Evolutionary conservation across 37 sponge, comb jelly and placozoan genomes (phyloP).

Genomic region (Bolinopsis microptera): DNA sequence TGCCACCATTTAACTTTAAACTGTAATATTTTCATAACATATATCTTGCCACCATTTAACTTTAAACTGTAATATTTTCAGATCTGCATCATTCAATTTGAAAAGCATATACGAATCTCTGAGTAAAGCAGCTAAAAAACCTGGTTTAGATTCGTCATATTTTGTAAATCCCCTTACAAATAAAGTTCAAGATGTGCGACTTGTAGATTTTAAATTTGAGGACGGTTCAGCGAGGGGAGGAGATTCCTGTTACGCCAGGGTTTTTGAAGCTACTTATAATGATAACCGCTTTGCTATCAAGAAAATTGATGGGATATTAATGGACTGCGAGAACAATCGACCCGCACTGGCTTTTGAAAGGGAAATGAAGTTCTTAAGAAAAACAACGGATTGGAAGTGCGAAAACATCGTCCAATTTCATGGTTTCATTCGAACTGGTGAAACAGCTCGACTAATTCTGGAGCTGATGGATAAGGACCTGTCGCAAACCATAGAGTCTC

Average conservation of each 20-base stretch:
- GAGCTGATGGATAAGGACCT: constrained; percentile 32
- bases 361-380: background rate
- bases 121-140: background rate
- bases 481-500: background rate
- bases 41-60: no score
- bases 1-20: no score
- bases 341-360: background rate
- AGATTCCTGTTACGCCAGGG: background rate
- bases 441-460: background rate
- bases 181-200: background rate
- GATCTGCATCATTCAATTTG: background rate
- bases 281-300: background rate
- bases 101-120: background rate
- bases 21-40: no score
- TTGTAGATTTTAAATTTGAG: background rate
- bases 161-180: background rate
- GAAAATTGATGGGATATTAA: background rate
- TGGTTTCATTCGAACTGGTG: background rate
- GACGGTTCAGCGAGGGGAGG: background rate
- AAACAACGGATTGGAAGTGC: constrained; percentile 9
- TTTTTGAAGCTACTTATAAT: background rate
- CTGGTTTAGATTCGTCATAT: background rate
- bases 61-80: no score
- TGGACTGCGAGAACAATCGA: background rate
- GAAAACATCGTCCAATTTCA: background rate